Evolutionary conservation across 2,113 vertebrate genomes (phyloP), one percentile per base, ranked within the genome.

Genomic region (Micromys minutus): DNA sequence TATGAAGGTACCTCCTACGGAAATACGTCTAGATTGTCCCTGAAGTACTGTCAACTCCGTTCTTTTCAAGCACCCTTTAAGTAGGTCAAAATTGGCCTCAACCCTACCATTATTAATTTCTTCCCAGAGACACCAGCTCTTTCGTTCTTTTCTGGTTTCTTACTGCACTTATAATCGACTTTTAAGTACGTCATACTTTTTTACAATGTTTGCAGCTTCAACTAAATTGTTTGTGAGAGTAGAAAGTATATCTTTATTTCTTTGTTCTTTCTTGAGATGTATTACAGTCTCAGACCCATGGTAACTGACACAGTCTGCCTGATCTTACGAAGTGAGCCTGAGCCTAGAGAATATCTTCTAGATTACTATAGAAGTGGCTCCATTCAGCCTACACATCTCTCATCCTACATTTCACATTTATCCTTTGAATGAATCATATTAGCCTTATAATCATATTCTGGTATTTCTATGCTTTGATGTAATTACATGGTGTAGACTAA

Each of bases 141-240:
- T 72, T 88, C 57, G 15, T 59, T 50, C 31, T 77, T 92, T 65
- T 45, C 42, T n/a, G 34, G 7, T 39, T 45, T 63, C 13, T 50
- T 72, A 31, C 0, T 67, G 39, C 9, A 86, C 42, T 76, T 91
- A 91, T 0, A 81, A 52, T 45, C 31, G 47, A 10, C 55, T 76
- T n/a, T 57, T 47, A 7, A 29, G 55, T 86, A 87, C 89, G 77
- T 87, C 17, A 26, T 87, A 47, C 10, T 93, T 93, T 83, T 83
- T 91, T 42, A 83, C 69, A 79, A 67, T 86, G 36, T 91, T 75
- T 76, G 63, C n/a, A 57, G 42, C 94, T 45, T 63, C 75, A 47
- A 12, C 67, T 63, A 95, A 67, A 34, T 67, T 36, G 12, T 79
- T 93, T 45, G 76, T 81, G 77, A 52, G 42, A n/a, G 3, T 52